Evolutionary conservation across 2,888 invertebrate genomes (phyloP).

Genomic region (Miltochrista miniata): DNA sequence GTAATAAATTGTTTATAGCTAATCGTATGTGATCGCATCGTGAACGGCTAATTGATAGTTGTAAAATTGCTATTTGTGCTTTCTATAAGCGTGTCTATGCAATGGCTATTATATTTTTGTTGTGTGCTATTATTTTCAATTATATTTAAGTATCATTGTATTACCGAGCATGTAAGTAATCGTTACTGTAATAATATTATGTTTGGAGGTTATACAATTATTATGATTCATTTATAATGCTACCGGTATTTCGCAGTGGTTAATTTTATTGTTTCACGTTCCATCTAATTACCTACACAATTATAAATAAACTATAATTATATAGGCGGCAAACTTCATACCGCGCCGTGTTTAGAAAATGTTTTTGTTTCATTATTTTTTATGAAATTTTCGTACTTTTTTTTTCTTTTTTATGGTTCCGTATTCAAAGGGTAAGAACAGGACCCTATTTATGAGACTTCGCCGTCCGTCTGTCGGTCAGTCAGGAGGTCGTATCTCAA

Average conservation of each 20-base stretch:
- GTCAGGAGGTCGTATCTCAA: no score
- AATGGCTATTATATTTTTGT: conserved; percentile 13
- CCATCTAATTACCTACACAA: background rate
- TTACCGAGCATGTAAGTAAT: background rate
- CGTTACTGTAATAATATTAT: background rate
- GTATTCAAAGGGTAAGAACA: no score
- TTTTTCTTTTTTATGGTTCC: no score
- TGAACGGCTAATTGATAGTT: conserved; percentile 37
- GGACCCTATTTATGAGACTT: no score
- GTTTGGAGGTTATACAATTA: background rate
- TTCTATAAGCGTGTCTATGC: conserved; percentile 24
- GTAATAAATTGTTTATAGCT: conserved; percentile 33
- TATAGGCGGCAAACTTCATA: no score
- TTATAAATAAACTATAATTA: no score
- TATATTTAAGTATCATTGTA: conserved; percentile 18
- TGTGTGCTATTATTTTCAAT: conserved; percentile 23
- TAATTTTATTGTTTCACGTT: background rate
- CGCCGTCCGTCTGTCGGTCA: no score
- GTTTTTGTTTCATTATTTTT: no score
- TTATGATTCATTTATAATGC: background rate
- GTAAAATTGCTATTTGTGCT: conserved; percentile 26
- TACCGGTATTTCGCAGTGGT: background rate
- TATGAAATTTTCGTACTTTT: no score
- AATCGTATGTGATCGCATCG: conserved; percentile 34
- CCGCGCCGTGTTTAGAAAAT: no score